Conservation (phyloP, 1,140 invertebrate species). For the Meloidogyne floridensis region DNA sequence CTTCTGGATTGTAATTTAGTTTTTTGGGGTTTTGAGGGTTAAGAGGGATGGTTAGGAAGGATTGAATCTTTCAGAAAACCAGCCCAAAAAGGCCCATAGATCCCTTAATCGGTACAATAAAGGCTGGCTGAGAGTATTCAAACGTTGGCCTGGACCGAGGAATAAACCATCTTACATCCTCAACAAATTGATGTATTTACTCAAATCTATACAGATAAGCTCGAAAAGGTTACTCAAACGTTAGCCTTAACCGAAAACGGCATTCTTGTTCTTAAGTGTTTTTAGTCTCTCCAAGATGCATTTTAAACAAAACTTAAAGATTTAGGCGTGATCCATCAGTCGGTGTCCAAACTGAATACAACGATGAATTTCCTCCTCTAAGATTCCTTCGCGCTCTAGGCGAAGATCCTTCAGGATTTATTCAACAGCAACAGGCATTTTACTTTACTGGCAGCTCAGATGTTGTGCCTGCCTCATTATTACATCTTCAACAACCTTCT, state of each 20-base stretch:
- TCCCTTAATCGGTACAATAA: too few species aligned
- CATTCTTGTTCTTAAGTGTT: not conserved
- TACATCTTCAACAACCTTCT: constrained; percentile 8
- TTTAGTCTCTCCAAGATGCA: too few species aligned
- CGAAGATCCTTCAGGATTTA: constrained; percentile 23
- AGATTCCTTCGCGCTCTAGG: constrained; percentile 35
- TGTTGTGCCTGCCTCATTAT: constrained; percentile 16
- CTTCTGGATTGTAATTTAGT: constrained; percentile 30
- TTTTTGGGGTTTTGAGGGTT: not conserved
- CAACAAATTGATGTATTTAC: too few species aligned
- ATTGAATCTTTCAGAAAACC: too few species aligned
- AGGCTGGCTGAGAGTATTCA: too few species aligned
- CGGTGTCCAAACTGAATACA: constrained; percentile 42
- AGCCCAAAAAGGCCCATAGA: too few species aligned
- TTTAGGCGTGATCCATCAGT: constrained; percentile 28
- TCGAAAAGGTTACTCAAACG: too few species aligned
- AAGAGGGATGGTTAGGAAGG: too few species aligned
- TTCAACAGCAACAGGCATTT: constrained; percentile 24
- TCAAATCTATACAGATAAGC: too few species aligned
- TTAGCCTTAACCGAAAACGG: not conserved
- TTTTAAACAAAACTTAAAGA: constrained; percentile 8
- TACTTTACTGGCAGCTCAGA: constrained; percentile 18
- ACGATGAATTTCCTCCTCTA: constrained; percentile 46
- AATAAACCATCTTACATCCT: too few species aligned
- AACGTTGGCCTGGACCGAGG: too few species aligned